phyloP scores from a whole-genome alignment of 2,888 invertebrate genomes.

The Cataglyphis albicans region DNA sequence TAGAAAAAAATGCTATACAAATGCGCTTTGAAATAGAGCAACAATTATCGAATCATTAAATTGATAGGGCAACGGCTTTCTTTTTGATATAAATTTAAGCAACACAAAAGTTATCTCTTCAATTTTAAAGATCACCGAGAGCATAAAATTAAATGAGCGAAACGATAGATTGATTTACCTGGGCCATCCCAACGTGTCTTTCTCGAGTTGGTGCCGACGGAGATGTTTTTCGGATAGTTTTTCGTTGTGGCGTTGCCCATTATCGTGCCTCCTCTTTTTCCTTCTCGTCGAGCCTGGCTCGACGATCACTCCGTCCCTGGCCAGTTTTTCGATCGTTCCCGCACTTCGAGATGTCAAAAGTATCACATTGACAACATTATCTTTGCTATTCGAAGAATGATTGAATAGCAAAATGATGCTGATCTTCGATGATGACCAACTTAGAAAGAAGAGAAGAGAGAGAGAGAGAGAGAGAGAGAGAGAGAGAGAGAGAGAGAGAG shows the following conservation, averaged over 20 bases:
- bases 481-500: constrained; percentile 10
- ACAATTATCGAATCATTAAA: not conserved
- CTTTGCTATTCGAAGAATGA: constrained; percentile 40
- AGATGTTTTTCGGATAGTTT: constrained; percentile 87
- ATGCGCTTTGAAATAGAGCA: not conserved
- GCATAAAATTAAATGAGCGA: not conserved
- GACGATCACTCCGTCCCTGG: constrained; percentile 68
- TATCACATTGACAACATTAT: constrained; percentile 59
- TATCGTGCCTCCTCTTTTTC: constrained; percentile 85
- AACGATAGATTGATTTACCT: constrained; percentile 88
- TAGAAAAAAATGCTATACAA: not conserved
- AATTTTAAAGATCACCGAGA: not conserved
- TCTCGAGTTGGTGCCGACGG: constrained; percentile 86
- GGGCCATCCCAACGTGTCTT: constrained; percentile 95
- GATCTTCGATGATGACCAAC: constrained; percentile 35
- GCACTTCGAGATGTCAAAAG: constrained; percentile 41
- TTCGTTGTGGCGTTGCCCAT: constrained; percentile 90
- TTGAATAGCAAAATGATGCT: constrained; percentile 54
- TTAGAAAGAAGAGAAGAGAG: constrained; percentile 26
- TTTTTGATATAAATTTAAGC: not conserved
- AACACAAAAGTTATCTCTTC: not conserved
- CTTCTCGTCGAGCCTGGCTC: constrained; percentile 70
- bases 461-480: constrained; percentile 29
- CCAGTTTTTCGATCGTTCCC: constrained; percentile 64
- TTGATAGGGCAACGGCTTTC: not conserved